Evolutionary conservation across 2,888 invertebrate genomes (phyloP), one percentile per base, ranked within the genome.

Genomic region (Phalera bucephala): DNA sequence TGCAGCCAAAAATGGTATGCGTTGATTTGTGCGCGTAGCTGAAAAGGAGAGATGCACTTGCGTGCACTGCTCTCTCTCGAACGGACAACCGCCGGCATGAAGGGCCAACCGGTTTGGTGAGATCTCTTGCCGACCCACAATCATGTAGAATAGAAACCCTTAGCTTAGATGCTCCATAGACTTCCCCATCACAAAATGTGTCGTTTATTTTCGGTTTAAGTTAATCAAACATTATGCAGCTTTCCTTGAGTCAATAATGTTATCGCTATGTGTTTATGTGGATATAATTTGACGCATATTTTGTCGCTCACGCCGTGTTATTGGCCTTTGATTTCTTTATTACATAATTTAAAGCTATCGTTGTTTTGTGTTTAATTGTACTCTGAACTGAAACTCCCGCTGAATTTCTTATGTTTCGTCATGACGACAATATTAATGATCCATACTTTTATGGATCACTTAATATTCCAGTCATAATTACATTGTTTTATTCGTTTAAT

Each of bases 51-150:
- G 73, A 82, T 86, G 84, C 81, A 80, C 69, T 72, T 83, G 72
- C 67, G 79, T 64, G 67, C 65, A 55, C 68, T 77, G 58, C 63
- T 80, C 68, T 68, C 76, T 40, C 63, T 68, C 59, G 79, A 77
- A 57, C 71, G 72, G 63, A 63, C 44, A 45, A 58, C 62, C 53
- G 67, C 73, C 74, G 78, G 78, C 72, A 88, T 89, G 88, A 87
- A 85, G 82, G 89, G 86, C 59, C 86, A 85, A 86, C 88, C 89
- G 86, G 88, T 89, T 83, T 89, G 88, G 88, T 89, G 76, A 89
- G 87, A 78, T 69, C 72, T 74, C 67, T 66, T 69, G 60, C 72
- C 69, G 67, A 77, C 67, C 68, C 55, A 64, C 68, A 62, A 59
- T 64, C 51, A 51, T 57, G 57, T 65, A 61, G 64, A 67, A 46